Percentiles rank a stretch among this genome's conserved stretches.
phyloP scores from a whole-genome alignment of 2,113 vertebrate genomes.

The Centropus unirufus region DNA sequence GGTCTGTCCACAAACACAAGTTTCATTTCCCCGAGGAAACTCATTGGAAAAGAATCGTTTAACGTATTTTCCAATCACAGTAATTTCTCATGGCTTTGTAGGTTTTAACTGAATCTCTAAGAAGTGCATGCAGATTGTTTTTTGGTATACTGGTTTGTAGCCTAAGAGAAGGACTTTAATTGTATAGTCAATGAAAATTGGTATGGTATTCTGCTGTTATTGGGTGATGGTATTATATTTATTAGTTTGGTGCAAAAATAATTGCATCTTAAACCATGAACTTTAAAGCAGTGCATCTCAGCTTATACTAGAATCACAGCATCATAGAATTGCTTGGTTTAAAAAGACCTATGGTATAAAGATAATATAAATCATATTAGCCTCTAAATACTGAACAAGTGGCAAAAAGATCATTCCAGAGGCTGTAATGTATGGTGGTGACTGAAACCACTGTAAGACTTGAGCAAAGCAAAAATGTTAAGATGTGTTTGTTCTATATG shows the following conservation, averaged over 20 bases:
- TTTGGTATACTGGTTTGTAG: neutral
- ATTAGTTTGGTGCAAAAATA: neutral
- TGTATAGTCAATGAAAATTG: neutral
- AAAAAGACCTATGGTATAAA: neutral
- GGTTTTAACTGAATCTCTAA: neutral
- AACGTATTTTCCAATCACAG: slow-evolving; percentile 52
- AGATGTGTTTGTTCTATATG: neutral
- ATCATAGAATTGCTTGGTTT: too few species aligned
- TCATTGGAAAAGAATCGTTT: slow-evolving; percentile 57
- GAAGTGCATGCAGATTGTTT: neutral
- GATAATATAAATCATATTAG: neutral
- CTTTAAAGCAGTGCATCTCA: too few species aligned
- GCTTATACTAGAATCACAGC: too few species aligned
- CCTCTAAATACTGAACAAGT: neutral
- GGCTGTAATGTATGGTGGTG: neutral
- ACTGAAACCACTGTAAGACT: neutral
- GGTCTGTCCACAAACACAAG: neutral
- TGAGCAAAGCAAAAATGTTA: neutral
- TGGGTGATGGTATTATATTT: slow-evolving; percentile 6
- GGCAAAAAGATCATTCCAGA: neutral
- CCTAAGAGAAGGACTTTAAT: neutral
- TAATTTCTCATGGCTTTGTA: slow-evolving; percentile 16
- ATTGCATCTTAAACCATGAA: neutral
- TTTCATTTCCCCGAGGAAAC: slow-evolving; percentile 37
- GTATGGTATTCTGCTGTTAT: neutral